Evolutionary conservation across 2,113 vertebrate species (phyloP).

Genomic region (Cyphomyrus discorhynchus): DNA sequence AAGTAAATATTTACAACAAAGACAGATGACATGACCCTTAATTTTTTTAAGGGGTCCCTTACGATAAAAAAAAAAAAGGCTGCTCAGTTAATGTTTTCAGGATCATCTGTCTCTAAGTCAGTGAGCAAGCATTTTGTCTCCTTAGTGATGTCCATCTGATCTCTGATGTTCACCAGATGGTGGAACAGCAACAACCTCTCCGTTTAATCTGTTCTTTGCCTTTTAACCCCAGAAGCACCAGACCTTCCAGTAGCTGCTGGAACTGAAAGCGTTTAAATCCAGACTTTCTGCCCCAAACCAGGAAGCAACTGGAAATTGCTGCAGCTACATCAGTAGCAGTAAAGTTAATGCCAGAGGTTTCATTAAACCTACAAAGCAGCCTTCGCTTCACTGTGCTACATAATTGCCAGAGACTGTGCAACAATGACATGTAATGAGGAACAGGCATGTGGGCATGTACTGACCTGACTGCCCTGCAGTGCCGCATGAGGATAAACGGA

Average conservation of each 20-base stretch:
- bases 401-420: background rate
- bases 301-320: background rate
- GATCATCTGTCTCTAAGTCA: background rate
- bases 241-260: background rate
- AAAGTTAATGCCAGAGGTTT: background rate
- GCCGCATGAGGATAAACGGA: background rate
- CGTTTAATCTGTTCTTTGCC: background rate
- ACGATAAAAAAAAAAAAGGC: background rate
- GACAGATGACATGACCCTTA: background rate
- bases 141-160: background rate
- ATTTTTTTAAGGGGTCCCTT: background rate
- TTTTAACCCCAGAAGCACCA: conserved; percentile 2
- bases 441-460: background rate
- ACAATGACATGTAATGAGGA: background rate
- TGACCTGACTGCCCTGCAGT: background rate
- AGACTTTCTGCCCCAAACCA: background rate
- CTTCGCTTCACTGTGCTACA: background rate
- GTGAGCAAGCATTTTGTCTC: background rate
- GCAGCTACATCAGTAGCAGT: background rate
- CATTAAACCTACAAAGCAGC: background rate
- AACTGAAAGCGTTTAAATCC: background rate
- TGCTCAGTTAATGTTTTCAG: conserved; percentile 14
- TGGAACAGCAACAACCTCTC: background rate
- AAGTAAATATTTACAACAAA: conserved; percentile 16
- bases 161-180: conserved; percentile 4